These are phyloP conservation scores for Lampris incognitus DNA, from an alignment of 2,113 vertebrate species.

Conservation along the genomic window DNA sequence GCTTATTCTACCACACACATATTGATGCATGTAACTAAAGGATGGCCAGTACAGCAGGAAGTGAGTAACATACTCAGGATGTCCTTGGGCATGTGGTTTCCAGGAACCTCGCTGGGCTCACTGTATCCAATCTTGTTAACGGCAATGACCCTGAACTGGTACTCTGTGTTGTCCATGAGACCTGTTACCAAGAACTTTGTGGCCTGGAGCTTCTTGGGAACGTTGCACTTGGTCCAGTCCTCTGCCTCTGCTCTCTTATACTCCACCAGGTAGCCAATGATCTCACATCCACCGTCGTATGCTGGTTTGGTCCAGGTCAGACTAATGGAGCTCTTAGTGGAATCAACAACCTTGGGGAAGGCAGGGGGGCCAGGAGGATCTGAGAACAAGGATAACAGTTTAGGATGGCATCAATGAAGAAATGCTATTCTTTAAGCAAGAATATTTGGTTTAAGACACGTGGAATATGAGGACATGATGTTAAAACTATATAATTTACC, in stretches of 20 bases:
- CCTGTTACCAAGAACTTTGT: conserved; percentile 90
- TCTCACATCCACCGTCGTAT: conserved; percentile 96
- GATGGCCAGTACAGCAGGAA: not conserved
- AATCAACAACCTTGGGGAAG: conserved; percentile 95
- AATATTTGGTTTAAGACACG: too few species aligned
- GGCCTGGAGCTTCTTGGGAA: conserved; percentile 92
- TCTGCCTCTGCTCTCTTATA: conserved; percentile 89
- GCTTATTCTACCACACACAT: too few species aligned
- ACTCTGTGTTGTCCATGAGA: conserved; percentile 89
- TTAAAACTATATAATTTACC: too few species aligned
- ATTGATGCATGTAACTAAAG: not conserved
- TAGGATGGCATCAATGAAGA: not conserved
- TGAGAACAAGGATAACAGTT: conserved; percentile 56
- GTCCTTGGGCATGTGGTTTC: conserved; percentile 92
- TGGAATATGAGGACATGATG: too few species aligned
- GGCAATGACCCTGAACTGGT: conserved; percentile 94
- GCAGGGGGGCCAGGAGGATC: conserved; percentile 98
- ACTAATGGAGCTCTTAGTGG: conserved; percentile 90
- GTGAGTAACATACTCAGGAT: conserved; percentile 89
- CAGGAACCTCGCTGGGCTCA: conserved; percentile 96
- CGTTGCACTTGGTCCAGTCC: conserved; percentile 94
- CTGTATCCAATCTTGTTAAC: conserved; percentile 97
- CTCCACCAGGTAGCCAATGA: conserved; percentile 96
- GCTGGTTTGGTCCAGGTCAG: conserved; percentile 97
- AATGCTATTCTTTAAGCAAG: too few species aligned